phyloP scores from a whole-genome alignment of 1,140 invertebrate species.

The Drosophila sturtevanti region DNA sequence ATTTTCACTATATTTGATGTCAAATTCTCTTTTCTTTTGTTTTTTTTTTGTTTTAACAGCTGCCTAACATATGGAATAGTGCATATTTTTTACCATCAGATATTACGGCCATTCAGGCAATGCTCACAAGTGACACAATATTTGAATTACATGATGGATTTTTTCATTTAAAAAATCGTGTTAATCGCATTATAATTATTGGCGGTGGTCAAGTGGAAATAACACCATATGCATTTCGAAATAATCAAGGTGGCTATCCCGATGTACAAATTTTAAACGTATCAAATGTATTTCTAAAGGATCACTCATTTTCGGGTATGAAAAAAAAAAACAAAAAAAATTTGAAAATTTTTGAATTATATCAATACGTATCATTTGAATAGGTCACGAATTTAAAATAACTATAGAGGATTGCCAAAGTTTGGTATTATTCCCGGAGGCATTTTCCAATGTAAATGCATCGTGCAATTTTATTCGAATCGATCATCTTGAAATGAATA shows the following conservation, averaged over 20 bases:
- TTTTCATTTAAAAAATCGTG: constrained; percentile 51
- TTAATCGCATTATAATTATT: constrained; percentile 56
- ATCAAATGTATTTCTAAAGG: constrained; percentile 43
- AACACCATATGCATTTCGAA: constrained; percentile 49
- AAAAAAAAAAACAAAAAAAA: neutral
- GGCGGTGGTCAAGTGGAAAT: constrained; percentile 64
- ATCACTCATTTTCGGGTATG: constrained; percentile 58
- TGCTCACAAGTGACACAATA: constrained; percentile 32
- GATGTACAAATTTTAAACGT: constrained; percentile 61
- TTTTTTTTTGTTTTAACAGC: constrained; percentile 17
- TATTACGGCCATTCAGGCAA: constrained; percentile 47
- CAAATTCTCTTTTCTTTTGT: neutral
- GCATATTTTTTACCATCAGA: constrained; percentile 30
- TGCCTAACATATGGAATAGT: constrained; percentile 39
- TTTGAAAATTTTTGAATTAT: too few relatives aligned
- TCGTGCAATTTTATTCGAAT: constrained; percentile 53
- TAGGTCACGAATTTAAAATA: constrained; percentile 61
- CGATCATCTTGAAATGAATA: constrained; percentile 38
- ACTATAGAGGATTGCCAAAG: constrained; percentile 42
- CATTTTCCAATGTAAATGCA: constrained; percentile 64
- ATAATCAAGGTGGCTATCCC: constrained; percentile 69
- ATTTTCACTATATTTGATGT: neutral
- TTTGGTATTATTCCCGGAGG: constrained; percentile 50
- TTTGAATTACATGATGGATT: constrained; percentile 52
- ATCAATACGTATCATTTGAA: too few relatives aligned